Conservation (phyloP, 2,888 invertebrate genomes). For the Polylopha cassiicola region DNA sequence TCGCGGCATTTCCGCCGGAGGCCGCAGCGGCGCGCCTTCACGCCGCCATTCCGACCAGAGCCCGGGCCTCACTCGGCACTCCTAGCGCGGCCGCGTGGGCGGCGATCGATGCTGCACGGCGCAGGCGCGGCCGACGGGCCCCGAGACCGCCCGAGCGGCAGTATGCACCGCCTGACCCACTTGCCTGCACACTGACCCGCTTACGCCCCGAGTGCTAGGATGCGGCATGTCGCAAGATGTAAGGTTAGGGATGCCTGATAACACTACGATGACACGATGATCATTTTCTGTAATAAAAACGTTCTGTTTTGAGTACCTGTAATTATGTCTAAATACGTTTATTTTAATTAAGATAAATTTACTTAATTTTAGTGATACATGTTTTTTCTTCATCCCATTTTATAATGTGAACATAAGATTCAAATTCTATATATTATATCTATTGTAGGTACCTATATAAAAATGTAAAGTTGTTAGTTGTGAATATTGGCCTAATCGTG, state of each 20-base stretch:
- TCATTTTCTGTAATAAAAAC: too few species aligned
- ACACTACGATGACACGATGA: too few species aligned
- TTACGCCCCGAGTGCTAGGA: slow-evolving; percentile 62
- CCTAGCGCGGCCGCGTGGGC: slow-evolving; percentile 46
- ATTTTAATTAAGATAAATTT: too few species aligned
- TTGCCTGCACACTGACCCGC: slow-evolving; percentile 68
- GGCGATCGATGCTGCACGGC: slow-evolving; percentile 55
- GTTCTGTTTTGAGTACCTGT: too few species aligned
- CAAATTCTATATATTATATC: too few species aligned
- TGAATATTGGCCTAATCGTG: too few species aligned
- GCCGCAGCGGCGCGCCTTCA: slow-evolving; percentile 76
- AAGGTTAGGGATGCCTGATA: slow-evolving; percentile 4
- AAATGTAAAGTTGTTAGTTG: too few species aligned
- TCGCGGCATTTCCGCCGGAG: slow-evolving; percentile 82
- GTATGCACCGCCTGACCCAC: slow-evolving; percentile 23
- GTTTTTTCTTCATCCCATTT: too few species aligned
- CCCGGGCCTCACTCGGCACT: slow-evolving; percentile 70
- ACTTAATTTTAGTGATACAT: too few species aligned
- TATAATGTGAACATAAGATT: too few species aligned
- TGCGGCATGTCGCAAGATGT: slow-evolving; percentile 25
- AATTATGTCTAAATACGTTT: too few species aligned
- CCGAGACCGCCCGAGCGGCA: slow-evolving; percentile 40
- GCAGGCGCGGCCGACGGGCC: slow-evolving; percentile 50
- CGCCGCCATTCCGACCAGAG: slow-evolving; percentile 72
- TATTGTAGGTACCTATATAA: too few species aligned